phyloP scores from a whole-genome alignment of 2,888 invertebrate genomes.

The Nemoura dubitans region DNA sequence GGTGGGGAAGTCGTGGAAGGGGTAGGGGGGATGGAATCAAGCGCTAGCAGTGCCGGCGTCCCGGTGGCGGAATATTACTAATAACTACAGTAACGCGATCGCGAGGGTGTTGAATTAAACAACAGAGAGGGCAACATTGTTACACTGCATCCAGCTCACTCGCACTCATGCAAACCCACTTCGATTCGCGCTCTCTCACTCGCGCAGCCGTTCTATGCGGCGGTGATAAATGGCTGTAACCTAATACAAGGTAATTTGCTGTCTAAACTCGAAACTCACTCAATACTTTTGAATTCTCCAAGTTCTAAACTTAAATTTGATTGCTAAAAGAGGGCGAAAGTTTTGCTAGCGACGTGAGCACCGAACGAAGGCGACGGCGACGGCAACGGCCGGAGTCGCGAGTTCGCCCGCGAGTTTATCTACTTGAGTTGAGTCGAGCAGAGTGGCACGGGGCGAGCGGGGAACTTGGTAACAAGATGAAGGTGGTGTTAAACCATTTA shows the following conservation, averaged over 20 bases:
- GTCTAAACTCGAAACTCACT: constrained; percentile 48
- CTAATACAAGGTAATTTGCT: constrained; percentile 49
- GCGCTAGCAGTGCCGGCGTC: not conserved
- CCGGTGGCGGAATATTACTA: not conserved
- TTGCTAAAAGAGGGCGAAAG: constrained; percentile 46
- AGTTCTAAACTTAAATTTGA: constrained; percentile 49
- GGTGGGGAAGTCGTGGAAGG: not conserved
- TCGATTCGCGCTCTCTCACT: not conserved
- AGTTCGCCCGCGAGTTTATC: not conserved
- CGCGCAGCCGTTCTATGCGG: not conserved
- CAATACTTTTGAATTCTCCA: constrained; percentile 49
- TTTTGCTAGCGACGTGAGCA: constrained; percentile 25
- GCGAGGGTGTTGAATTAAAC: not conserved
- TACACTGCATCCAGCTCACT: not conserved
- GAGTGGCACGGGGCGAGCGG: not conserved
- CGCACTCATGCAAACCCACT: not conserved
- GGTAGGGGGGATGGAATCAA: not conserved
- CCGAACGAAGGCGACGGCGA: not conserved
- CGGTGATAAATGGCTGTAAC: constrained; percentile 45
- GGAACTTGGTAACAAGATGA: constrained; percentile 3
- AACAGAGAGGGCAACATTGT: constrained; percentile 12
- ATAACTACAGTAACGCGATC: not conserved
- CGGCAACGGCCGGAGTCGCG: not conserved
- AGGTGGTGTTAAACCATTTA: constrained; percentile 24
- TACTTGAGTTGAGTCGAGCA: constrained; percentile 7